Evolutionary conservation across 1,140 invertebrate species (phyloP), one percentile per base, ranked within the genome.

Genomic region (Drosophila fuyamai): DNA sequence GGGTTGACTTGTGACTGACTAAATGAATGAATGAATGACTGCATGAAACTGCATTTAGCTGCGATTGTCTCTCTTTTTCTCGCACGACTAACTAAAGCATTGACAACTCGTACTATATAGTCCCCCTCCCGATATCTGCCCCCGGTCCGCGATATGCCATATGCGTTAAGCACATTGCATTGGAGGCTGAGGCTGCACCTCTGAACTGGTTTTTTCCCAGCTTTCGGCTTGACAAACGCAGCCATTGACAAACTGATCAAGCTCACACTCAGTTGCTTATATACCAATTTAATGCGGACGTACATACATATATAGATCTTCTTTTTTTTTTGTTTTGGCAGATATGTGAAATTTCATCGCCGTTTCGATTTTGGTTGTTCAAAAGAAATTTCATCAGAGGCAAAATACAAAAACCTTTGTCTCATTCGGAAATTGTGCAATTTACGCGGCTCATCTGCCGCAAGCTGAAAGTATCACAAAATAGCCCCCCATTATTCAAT

Each of bases 1-100:
- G 89, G 89, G 89, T 91, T 91, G 81, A 91, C 89, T 91, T 90
- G 89, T 91, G 79, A 89, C 79, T 88, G 84, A 88, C 83, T 88
- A 89, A 88, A 89, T 88, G 84, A 88, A 88, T 86, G 82, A 86
- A 86, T 83, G 81, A 82, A 82, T 85, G 82, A 86, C 85, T 86
- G 83, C 83, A 86, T 86, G 83, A 86, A 86, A 88, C 79, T 86
- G 84, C 76, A 72, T 72, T 71, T 78, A 70, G 71, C 82, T 61
- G 75, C 68, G 79, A 67, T 36, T 62, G 58, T 76, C 56, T 60
- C 53, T 74, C 27, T 62, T 44, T 53, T 57, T 29, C 60, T 50
- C 54, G 82, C 66, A 82, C 84, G 83, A 88, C 83, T 86, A 83
- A 79, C 83, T 88, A 80, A 79, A 88, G 85, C 83, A 82, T 88